phyloP scores from a whole-genome alignment of 1,140 invertebrate genomes.

The Trichogramma pretiosum region DNA sequence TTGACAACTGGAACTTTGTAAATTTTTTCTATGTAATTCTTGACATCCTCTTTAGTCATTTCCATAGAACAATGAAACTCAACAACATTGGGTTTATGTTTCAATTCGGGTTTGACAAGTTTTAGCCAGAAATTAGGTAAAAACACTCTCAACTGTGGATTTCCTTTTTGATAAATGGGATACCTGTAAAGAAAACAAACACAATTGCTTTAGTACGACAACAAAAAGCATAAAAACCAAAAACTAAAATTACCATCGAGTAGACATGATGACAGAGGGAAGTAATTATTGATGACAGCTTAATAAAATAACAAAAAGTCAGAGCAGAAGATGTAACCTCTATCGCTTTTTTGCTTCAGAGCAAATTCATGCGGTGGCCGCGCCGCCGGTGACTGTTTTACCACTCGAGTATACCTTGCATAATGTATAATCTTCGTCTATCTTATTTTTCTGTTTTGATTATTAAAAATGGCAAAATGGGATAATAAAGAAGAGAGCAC shows the following conservation, averaged over 20 bases:
- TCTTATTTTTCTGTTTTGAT: no score
- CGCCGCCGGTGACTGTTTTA: no score
- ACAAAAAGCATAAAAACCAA: not conserved
- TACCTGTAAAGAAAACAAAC: constrained; percentile 51
- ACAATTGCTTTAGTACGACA: not conserved
- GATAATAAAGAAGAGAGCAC: no score
- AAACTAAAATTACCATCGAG: constrained; percentile 7
- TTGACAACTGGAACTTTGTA: constrained; percentile 72
- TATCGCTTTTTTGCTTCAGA: no score
- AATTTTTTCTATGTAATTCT: constrained; percentile 91
- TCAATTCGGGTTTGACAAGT: constrained; percentile 60
- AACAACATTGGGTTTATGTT: constrained; percentile 63
- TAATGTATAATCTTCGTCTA: no score
- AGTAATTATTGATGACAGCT: no score
- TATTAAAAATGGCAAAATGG: no score
- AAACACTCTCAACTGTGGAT: constrained; percentile 81
- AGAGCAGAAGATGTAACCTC: no score
- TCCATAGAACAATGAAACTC: constrained; percentile 77
- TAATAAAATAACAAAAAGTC: no score
- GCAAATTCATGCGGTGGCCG: no score
- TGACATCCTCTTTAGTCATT: constrained; percentile 77
- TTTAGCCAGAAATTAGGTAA: constrained; percentile 94
- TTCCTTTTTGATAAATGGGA: constrained; percentile 79
- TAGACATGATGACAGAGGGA: constrained; percentile 15
- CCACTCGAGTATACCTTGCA: no score